Percentiles rank a stretch among this genome's conserved stretches.
phyloP scores from a whole-genome alignment of 1,140 invertebrate genomes.

The Drosophila carrolli region DNA sequence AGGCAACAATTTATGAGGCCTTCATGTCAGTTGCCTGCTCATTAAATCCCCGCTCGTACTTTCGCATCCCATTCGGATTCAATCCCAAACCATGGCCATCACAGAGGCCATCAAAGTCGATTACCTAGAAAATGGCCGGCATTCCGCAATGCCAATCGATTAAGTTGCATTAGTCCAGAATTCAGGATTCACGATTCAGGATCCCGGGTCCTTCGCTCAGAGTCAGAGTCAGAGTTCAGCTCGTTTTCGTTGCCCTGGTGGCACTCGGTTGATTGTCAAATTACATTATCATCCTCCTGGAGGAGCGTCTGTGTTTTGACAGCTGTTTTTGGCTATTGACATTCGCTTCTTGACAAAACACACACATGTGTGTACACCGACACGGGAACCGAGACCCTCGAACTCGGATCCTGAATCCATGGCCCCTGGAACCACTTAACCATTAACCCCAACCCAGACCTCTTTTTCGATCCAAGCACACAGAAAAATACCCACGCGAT shows the following conservation, averaged over 20 bases:
- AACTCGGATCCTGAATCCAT: neutral
- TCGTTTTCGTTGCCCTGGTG: slow-evolving; percentile 38
- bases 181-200: neutral
- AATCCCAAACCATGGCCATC: slow-evolving; percentile 1
- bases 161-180: slow-evolving; percentile 54
- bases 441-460: neutral
- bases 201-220: neutral
- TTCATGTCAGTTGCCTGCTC: slow-evolving; percentile 55
- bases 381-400: neutral
- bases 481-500: neutral
- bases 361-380: slow-evolving; percentile 1
- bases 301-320: slow-evolving; percentile 72
- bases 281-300: slow-evolving; percentile 73
- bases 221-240: slow-evolving; percentile 9
- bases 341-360: slow-evolving; percentile 63
- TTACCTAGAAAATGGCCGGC: slow-evolving; percentile 75
- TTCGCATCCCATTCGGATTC: slow-evolving; percentile 28
- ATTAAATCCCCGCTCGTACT: slow-evolving; percentile 36
- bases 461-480: neutral
- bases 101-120: slow-evolving; percentile 70
- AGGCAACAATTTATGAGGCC: slow-evolving; percentile 63
- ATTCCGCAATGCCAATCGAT: slow-evolving; percentile 72
- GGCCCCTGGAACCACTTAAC: slow-evolving; percentile 2
- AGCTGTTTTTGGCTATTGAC: slow-evolving; percentile 78
- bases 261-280: slow-evolving; percentile 74